A percentile compares a stretch with the other conserved stretches of the same genome.
These are phyloP conservation scores for Drosophila atripex DNA, from an alignment of 2,888 invertebrate species.

Conservation along the genomic window DNA sequence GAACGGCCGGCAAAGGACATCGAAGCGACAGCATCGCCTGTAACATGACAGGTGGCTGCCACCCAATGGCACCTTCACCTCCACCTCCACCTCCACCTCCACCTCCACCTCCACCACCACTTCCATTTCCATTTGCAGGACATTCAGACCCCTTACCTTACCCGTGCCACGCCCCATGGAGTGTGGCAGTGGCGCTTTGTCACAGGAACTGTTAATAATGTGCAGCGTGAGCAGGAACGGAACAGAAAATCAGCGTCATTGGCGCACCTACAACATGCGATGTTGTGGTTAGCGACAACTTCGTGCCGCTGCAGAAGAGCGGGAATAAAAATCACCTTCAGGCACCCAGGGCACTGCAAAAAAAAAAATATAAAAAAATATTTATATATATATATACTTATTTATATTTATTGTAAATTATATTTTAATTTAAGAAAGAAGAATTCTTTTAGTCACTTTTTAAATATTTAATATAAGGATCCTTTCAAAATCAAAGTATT, in stretches of 20 bases:
- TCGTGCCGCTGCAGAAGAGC: slow-evolving; percentile 58
- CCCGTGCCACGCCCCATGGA: slow-evolving; percentile 8
- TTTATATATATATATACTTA: too few relatives aligned
- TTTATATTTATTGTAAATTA: too few relatives aligned
- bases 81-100: neutral
- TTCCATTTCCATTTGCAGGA: neutral
- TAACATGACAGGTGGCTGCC: slow-evolving; percentile 70
- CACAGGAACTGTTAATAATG: slow-evolving; percentile 80
- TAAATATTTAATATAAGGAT: too few relatives aligned
- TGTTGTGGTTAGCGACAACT: slow-evolving; percentile 79
- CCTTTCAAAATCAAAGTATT: too few relatives aligned
- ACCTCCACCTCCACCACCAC: too few relatives aligned
- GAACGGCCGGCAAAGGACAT: slow-evolving; percentile 67
- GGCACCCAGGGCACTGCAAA: neutral
- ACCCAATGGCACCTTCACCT: slow-evolving; percentile 1
- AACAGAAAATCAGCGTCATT: slow-evolving; percentile 80
- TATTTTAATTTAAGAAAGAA: too few relatives aligned
- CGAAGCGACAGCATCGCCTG: slow-evolving; percentile 46
- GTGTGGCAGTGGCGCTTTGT: slow-evolving; percentile 56
- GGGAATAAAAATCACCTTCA: slow-evolving; percentile 1
- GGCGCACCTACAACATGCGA: slow-evolving; percentile 82
- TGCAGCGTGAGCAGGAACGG: slow-evolving; percentile 70
- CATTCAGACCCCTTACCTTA: neutral
- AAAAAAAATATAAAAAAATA: neutral
- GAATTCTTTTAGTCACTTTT: too few relatives aligned